Evolutionary conservation across 2,113 vertebrate genomes (phyloP), one percentile per base, ranked within the genome.

Genomic region (Laticauda colubrina): DNA sequence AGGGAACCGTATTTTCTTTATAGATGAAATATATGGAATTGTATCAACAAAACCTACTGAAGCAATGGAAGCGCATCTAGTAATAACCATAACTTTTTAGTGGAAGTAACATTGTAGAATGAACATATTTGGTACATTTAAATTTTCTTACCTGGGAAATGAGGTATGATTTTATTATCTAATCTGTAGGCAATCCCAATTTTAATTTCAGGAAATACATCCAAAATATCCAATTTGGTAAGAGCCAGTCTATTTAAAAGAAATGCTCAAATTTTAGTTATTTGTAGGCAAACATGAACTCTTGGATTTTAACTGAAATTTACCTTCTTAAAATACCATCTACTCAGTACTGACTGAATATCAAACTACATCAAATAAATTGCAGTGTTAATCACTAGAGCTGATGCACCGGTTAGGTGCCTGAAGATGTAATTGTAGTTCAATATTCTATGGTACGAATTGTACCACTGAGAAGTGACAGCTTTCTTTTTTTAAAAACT

Each of bases 181-280:
- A 99, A 97, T 96, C 98, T 99, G 97, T 99, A 99, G 1, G 98
- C 98, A 94, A 99, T 95, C 57, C 99, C 98, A 95, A 99, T 97
- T 98, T 99, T 99, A 94, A 99, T 99, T 97, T 99, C 98, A 0
- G 97, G 75, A 95, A 99, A 97, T 95, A 98, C 97, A 93, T 99
- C 99, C 95, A 99, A 98, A 96, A 99, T 99, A 97, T 99, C 99
- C 95, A 99, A 97, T 97, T 99, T 99, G 96, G 99, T 99, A 96
- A 99, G 98, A 4, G 99, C 99, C 98, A 99, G 96, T 89, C 99
- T 99, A 95, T 92, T 95, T 92, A 92, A 93, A 48, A 95, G 85
- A 95, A 96, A 90, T 34, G 56, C 93, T 34, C 86, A 81, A 1
- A 2, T 0, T 90, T 96, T 95, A 95, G 91, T 55, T 59, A 90